Evolutionary conservation across 2,113 vertebrate species (phyloP), one percentile per base, ranked within the genome.

Genomic region (Apistogramma diplotaenia): DNA sequence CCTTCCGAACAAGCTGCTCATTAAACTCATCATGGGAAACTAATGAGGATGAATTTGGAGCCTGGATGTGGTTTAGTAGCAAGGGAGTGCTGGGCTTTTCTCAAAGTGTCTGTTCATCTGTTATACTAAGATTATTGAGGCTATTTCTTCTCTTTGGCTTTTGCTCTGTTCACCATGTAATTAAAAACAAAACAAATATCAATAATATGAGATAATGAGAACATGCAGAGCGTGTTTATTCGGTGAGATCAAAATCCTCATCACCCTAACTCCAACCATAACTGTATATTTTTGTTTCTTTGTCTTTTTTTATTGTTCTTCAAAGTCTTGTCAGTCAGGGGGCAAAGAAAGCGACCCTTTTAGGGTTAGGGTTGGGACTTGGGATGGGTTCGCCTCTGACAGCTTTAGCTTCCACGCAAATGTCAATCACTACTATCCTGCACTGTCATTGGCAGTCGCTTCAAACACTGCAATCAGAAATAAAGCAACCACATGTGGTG

Each of bases 1-100:
- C 84, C 76, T 74, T 82, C 80, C 76, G 82, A 84, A 83, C 33
- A 51, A 89, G 82, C 73, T 82, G 78, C 79, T 91, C 90, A 82
- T 90, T 93, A 88, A 90, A 90, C 90, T 88, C 88, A 90, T 91
- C 87, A 89, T 84, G 87, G 65, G 89, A 92, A 91, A 89, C 89
- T 90, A 92, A 93, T 89, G 89, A 93, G 89, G 87, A 92, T 88
- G 77, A 55, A 91, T 91, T 80, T 90, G 90, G 85, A 90, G 86
- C 60, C 76, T 13, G 75, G 71, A 83, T 77, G 75, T 74, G 58
- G 61, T 84, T 87, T 60, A 75, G 78, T 60, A 75, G 40, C 83
- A n/a, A 55, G 83, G 84, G 88, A 87, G 65, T 23, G 65, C 74
- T 77, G 75, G 67, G 86, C 58, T 76, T 72, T 79, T 84, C 74